Base-by-base conservation (phyloP, 1,140 invertebrate species). In the Lepidostoma basale region DNA sequence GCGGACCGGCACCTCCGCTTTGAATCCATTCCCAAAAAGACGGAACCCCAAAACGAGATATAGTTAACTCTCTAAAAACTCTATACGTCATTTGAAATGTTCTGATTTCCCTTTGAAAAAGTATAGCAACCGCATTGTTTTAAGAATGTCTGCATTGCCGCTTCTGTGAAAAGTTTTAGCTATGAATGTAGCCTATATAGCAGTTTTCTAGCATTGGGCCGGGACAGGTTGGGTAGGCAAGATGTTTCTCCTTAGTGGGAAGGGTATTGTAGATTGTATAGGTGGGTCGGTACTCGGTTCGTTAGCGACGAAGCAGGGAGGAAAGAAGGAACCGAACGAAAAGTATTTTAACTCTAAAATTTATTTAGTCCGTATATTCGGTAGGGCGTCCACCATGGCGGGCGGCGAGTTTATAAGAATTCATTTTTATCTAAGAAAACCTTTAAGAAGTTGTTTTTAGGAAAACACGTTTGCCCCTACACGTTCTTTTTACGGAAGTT, bases 281-380 rank as follows among this genome's bases (percentile, higher is more conserved):
- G 6, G n/a, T n/a, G 5, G 10, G 9, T 16, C 22, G 9, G 26
- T 8, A 44, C 54, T 58, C 33, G 49, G 68, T 70, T 70, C 68
- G 68, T 70, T 70, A 70, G 68, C 30, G 63, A 62, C 56, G 44
- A 45, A 56, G 62, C 18, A 47, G 23, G 36, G 26, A 18, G 42
- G 47, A 67, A 60, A 62, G 30, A 58, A 22, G 36, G 23, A 20
- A 69, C 30, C 23, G 52, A 69, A 62, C 56, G 56, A 54, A 62
- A 62, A 64, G 52, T 66, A 66, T 70, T 70, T 70, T 70, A 66
- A 70, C 56, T 70, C 58, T 30, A 60, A 70, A 70, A 70, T 70
- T 70, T 70, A 70, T 70, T 70, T 70, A 70, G 62, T 54, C 10
- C 10, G 52, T 56, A 8, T 56, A 56, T 56, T 56, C 52, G 3